Evolutionary conservation across 64 coral and sea anemone genomes (phyloP), one percentile per base, ranked within the genome.

Genomic region (Stylophora pistillata): DNA sequence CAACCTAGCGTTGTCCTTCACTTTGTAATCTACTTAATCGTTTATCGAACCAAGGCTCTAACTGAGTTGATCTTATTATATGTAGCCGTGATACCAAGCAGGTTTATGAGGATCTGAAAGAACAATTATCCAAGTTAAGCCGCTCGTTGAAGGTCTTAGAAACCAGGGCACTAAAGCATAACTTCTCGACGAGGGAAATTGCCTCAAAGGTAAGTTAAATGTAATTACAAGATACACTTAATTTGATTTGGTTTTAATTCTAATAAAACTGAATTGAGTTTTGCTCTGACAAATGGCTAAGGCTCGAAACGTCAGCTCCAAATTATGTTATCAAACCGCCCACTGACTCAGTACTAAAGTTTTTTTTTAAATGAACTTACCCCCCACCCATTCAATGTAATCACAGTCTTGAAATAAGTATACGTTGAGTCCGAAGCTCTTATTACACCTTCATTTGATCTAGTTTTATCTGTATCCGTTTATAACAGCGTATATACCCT

Each of bases 111-210:
- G 80, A 70, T 27, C 41, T 84, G 16, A 84, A 29, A 15, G 80
- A 69, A 17, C 60, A 69, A 20, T 53, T 84, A 13, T 84, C 80
- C n/a, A 68, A 69, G 13, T 18, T 84, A 15, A 69, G 32, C 20
- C 62, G 62, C 10, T 52, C 62, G 27, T 20, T 84, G 3, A 84
- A 84, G 37, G 53, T 2, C 32, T 62, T 84, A 13, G 80, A 84
- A 63, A 70, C 61, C 27, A 84, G 60, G 69, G 80, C 80, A 15
- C 53, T 34, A 2, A 84, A 84, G 34, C 80, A 63, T 13, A 84
- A 64, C 30, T 84, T 84, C 58, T 84, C 61, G 41, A 84, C 63
- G 15, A 63, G 53, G 9, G 80, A 84, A 84, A 33, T 70, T 84
- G 21, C 80, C 17, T 84, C 60, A 12, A 68, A 70, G 26, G 80